These are phyloP conservation scores for Meriones psammophilus DNA, from an alignment of 2,797 vertebrate species.

Conservation along the genomic window DNA sequence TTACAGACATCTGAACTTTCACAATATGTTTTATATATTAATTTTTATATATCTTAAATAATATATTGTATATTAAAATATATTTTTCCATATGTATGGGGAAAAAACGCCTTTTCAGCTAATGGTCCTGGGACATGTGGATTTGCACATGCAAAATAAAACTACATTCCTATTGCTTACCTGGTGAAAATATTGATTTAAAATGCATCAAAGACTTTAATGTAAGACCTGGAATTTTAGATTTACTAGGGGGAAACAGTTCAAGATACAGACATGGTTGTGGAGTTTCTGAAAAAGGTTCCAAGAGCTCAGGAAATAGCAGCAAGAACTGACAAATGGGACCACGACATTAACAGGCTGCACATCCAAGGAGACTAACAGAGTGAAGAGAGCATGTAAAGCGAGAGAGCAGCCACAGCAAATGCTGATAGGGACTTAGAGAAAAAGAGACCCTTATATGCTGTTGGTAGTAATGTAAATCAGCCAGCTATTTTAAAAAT, in stretches of 20 bases:
- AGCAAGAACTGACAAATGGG: not conserved
- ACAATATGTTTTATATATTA: no score
- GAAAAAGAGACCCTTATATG: not conserved
- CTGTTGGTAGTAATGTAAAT: not conserved
- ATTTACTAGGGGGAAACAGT: not conserved
- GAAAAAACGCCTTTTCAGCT: no score
- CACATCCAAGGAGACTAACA: not conserved
- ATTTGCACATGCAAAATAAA: not conserved
- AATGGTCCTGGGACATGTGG: not conserved
- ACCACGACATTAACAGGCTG: not conserved
- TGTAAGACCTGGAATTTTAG: not conserved
- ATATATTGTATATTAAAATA: no score
- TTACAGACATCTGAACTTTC: not conserved
- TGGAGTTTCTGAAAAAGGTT: not conserved
- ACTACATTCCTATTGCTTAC: not conserved
- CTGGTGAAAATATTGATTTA: not conserved
- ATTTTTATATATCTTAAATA: no score
- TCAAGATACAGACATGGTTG: not conserved
- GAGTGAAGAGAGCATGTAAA: not conserved
- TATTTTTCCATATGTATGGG: no score
- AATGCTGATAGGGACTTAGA: not conserved
- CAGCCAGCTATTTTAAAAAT: not conserved
- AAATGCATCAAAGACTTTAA: not conserved
- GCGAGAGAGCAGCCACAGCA: not conserved
- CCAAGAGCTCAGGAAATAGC: not conserved